These are phyloP conservation scores for Ecliptopera silaceata DNA, from an alignment of 2,888 invertebrate species.

Conservation along the genomic window DNA sequence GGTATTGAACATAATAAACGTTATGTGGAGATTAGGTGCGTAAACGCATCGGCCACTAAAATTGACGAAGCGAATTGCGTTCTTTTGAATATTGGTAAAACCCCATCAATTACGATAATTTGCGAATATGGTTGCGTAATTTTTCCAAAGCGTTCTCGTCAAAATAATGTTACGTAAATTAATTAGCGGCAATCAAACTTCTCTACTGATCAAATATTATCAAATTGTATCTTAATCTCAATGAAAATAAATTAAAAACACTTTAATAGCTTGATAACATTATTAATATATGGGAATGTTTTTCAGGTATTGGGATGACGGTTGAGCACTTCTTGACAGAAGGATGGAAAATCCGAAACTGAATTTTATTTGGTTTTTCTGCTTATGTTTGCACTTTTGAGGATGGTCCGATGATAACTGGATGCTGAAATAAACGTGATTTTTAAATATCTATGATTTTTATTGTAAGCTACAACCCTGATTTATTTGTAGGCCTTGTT, in stretches of 20 bases:
- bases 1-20: conserved; percentile 15
- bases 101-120: neutral
- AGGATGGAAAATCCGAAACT: conserved; percentile 13
- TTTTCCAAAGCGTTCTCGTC: conserved; percentile 10
- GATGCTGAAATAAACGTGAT: conserved; percentile 12
- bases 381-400: conserved; percentile 1
- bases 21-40: conserved; percentile 7
- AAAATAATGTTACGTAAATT: conserved; percentile 5
- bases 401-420: conserved; percentile 2
- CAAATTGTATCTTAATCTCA: neutral
- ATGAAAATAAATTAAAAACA: neutral
- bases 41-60: conserved; percentile 19
- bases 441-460: conserved; percentile 6
- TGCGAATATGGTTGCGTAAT: conserved; percentile 23
- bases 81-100: conserved; percentile 2
- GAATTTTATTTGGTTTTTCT: conserved; percentile 30
- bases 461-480: neutral
- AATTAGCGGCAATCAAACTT: conserved; percentile 10
- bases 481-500: no score
- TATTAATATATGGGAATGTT: conserved; percentile 33
- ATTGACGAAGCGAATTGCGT: conserved; percentile 18
- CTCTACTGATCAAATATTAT: neutral
- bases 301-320: conserved; percentile 46
- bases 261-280: neutral
- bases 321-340: conserved; percentile 34